Evolutionary conservation across 1,140 invertebrate genomes (phyloP), one percentile per base, ranked within the genome.

Genomic region (Lamellibrachia luymesi): DNA sequence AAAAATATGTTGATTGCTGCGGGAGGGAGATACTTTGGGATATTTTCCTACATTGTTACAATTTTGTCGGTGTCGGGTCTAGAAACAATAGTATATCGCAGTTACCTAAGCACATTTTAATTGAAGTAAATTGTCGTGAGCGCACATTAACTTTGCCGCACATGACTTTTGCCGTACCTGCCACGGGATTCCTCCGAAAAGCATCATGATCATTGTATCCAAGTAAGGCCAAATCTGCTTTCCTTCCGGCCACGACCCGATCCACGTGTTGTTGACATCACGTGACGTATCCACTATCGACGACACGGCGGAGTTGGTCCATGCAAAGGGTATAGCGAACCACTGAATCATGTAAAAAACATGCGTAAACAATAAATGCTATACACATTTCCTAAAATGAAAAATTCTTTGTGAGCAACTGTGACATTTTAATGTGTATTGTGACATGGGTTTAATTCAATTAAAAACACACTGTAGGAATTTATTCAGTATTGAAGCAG

Each of bases 101-200:
- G 38, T 38, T 38, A 13, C 38, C 13, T n/a, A 49, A 10, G 27
- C 38, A 38, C 90, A 91, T 10, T 8, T 25, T 13, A 8, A 38
- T 25, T 10, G 6, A 50, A 6, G 22, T 25, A 10, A 13, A 91
- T 91, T 91, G 8, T 13, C n/a, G 22, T 8, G n/a, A 91, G 25
- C 52, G 22, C 22, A 91, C 90, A 91, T 1, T 91, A 50, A 38
- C 38, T 38, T 38, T 38, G 6, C 7, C 25, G 25, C 50, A 91
- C 2, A 91, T 25, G 8, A 50, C 4, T 56, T 49, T 93, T 92
- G 50, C 25, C 94, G 95, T 91, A 98, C 98, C 97, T 99, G 98
- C 99, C 99, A 99, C 0, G 99, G 99, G 95, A 99, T 99, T 50
- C 99, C 99, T 8, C 99, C 99, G 95, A 99, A 99, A 90, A 99